phyloP scores from a whole-genome alignment of 2,797 vertebrate species.

The Mormyrops attenuatus region DNA sequence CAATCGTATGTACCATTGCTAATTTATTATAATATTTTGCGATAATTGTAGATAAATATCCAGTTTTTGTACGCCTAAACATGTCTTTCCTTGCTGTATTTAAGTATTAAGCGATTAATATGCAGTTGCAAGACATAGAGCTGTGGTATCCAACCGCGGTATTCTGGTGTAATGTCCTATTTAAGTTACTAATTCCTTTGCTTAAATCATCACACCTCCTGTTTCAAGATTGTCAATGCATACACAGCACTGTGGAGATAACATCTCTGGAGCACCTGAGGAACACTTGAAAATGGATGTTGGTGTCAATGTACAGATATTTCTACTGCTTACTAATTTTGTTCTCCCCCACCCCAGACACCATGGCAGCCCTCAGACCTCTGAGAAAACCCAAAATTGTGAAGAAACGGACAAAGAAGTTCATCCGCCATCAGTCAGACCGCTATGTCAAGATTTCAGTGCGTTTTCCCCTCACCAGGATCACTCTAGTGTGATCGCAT shows the following conservation, averaged over 20 bases:
- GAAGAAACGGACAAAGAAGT: conserved; percentile 98
- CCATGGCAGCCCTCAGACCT: conserved; percentile 87
- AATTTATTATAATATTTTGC: neutral
- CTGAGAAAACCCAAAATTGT: conserved; percentile 88
- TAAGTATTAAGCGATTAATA: neutral
- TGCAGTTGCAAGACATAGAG: neutral
- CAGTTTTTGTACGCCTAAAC: neutral
- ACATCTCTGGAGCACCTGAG: neutral
- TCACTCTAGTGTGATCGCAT: neutral
- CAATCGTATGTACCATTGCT: neutral
- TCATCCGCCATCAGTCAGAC: conserved; percentile 95
- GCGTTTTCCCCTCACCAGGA: conserved; percentile 10
- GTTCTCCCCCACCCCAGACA: conserved; percentile 47
- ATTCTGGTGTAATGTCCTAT: neutral
- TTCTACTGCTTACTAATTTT: neutral
- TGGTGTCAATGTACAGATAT: neutral
- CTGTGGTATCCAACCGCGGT: neutral
- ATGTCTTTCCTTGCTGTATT: neutral
- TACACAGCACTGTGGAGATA: neutral
- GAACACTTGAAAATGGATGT: neutral
- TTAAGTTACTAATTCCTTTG: neutral
- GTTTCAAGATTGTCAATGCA: neutral
- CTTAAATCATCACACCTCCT: neutral
- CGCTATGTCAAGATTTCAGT: conserved; percentile 98
- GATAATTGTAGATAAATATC: neutral